Conservation (phyloP, 1,140 invertebrate genomes). For the Cyclina sinensis region DNA sequence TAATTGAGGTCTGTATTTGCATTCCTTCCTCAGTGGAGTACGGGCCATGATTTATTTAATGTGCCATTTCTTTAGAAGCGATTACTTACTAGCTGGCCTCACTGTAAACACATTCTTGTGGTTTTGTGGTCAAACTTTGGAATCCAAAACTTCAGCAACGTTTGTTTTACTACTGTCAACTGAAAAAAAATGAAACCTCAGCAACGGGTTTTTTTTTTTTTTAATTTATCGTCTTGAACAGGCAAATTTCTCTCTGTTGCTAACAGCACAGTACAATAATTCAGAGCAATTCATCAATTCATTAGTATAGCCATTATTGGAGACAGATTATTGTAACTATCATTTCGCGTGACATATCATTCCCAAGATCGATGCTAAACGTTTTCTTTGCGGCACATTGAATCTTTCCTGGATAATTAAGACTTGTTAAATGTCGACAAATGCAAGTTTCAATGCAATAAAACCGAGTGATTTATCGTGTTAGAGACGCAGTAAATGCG, state of each 20-base stretch:
- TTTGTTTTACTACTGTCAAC: slow-evolving; percentile 5
- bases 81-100: too few species aligned
- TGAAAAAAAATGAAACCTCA: neutral
- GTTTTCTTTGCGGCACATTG: slow-evolving; percentile 59
- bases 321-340: slow-evolving; percentile 55
- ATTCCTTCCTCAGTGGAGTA: too few species aligned
- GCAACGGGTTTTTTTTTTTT: slow-evolving; percentile 40
- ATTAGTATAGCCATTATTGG: slow-evolving; percentile 49
- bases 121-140: neutral
- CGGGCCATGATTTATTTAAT: too few species aligned
- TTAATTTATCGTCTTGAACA: slow-evolving; percentile 17
- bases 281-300: slow-evolving; percentile 56
- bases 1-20: too few species aligned
- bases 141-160: neutral
- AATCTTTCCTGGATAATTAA: slow-evolving; percentile 62
- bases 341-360: slow-evolving; percentile 61
- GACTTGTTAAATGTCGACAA: slow-evolving; percentile 62
- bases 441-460: slow-evolving; percentile 61
- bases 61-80: too few species aligned
- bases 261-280: slow-evolving; percentile 35
- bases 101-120: too few species aligned
- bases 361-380: slow-evolving; percentile 55
- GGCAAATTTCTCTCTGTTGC: slow-evolving; percentile 11
- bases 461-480: slow-evolving; percentile 59
- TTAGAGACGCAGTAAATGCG: slow-evolving; percentile 12